phyloP scores from a whole-genome alignment of 2,113 vertebrate species.

The Lipophrys pholis region DNA sequence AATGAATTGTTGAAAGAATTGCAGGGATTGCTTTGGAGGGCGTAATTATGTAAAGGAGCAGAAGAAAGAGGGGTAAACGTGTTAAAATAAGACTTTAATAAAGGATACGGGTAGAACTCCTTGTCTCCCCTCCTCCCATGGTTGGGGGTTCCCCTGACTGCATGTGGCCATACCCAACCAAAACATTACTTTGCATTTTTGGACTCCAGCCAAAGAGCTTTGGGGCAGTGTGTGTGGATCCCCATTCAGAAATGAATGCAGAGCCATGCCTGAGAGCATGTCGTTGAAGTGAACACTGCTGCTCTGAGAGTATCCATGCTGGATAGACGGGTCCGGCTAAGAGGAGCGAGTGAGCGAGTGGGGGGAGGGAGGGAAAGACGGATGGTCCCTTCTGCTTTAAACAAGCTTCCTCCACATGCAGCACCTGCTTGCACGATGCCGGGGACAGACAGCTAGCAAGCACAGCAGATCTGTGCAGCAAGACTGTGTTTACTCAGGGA shows the following conservation, averaged over 20 bases:
- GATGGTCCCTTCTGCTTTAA: constrained; percentile 48
- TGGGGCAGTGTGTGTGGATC: constrained; percentile 1
- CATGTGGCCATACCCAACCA: constrained; percentile 63
- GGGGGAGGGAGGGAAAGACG: constrained; percentile 33
- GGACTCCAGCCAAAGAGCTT: constrained; percentile 58
- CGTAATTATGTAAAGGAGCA: background rate
- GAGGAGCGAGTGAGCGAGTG: background rate
- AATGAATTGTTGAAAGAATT: background rate
- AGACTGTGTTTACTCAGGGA: constrained; percentile 68
- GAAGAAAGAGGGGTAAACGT: background rate
- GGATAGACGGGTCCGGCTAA: constrained; percentile 28
- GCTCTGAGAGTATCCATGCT: constrained; percentile 40
- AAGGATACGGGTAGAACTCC: background rate
- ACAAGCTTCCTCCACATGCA: constrained; percentile 63
- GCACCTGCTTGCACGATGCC: constrained; percentile 62
- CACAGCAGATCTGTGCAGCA: constrained; percentile 32
- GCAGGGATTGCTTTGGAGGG: too few relatives aligned
- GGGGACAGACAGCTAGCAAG: constrained; percentile 38
- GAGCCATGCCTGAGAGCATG: constrained; percentile 14
- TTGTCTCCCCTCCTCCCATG: background rate
- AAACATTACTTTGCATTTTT: constrained; percentile 75
- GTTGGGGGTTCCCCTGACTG: constrained; percentile 42
- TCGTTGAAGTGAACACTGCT: constrained; percentile 31
- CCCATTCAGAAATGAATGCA: constrained; percentile 50
- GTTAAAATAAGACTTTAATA: background rate